These are phyloP conservation scores for Astyanax mexicanus DNA, from an alignment of 2,797 vertebrate genomes.

Conservation along the genomic window DNA sequence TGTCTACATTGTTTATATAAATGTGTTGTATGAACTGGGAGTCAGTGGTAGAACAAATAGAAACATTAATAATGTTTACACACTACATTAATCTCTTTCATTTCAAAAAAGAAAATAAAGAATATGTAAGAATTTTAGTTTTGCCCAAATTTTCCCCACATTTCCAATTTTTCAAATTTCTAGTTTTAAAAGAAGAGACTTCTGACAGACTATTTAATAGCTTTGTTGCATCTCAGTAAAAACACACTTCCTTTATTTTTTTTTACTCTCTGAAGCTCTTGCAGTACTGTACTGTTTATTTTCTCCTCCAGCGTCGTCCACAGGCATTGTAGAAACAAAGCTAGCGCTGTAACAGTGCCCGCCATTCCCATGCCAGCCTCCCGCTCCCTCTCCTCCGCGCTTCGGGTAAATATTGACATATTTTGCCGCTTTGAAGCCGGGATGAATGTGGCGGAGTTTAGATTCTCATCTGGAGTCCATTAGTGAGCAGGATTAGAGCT, in stretches of 20 bases:
- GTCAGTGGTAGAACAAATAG: too few species aligned
- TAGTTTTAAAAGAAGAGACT: too few species aligned
- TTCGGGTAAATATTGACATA: slow-evolving; percentile 59
- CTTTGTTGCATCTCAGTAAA: slow-evolving; percentile 7
- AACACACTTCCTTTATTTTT: neutral
- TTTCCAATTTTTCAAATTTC: too few species aligned
- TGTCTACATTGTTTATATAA: too few species aligned
- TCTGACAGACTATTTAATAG: too few species aligned
- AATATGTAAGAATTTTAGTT: too few species aligned
- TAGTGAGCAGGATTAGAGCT: slow-evolving; percentile 73
- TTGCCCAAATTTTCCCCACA: too few species aligned
- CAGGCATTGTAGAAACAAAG: slow-evolving; percentile 14
- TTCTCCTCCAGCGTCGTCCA: neutral
- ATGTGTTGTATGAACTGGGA: too few species aligned
- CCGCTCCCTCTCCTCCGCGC: slow-evolving; percentile 17
- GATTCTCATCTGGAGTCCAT: slow-evolving; percentile 78
- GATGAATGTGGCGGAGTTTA: slow-evolving; percentile 42
- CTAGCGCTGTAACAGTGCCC: slow-evolving; percentile 3
- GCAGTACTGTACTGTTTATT: slow-evolving; percentile 14
- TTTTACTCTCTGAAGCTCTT: slow-evolving; percentile 2
- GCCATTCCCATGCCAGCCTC: slow-evolving; percentile 16
- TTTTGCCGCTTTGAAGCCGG: slow-evolving; percentile 59
- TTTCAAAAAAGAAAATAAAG: too few species aligned
- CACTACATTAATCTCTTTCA: too few species aligned
- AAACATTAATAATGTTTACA: too few species aligned